phyloP scores from a whole-genome alignment of 2,113 vertebrate genomes.

The Aldabrachelys gigantea region DNA sequence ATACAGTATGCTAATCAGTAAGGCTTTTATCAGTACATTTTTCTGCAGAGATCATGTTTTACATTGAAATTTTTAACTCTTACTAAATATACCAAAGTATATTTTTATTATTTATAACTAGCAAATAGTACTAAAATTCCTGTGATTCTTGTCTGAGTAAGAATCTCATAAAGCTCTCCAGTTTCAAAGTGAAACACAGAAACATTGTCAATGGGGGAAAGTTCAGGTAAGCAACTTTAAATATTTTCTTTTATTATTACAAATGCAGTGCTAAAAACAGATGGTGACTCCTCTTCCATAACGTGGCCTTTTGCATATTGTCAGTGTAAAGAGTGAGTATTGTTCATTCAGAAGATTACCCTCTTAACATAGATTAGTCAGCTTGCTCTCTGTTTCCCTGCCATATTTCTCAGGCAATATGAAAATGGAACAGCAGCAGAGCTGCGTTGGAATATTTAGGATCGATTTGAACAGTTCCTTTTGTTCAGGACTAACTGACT shows the following conservation, averaged over 20 bases:
- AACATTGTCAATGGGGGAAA: conserved; percentile 24
- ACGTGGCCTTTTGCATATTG: not conserved
- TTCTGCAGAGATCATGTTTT: not conserved
- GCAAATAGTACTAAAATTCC: conserved; percentile 38
- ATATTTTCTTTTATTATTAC: conserved; percentile 22
- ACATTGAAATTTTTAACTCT: conserved; percentile 19
- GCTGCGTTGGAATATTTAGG: not conserved
- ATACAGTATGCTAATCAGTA: conserved; percentile 70
- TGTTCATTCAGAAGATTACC: not conserved
- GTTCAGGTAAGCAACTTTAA: conserved; percentile 13
- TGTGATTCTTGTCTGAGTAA: not conserved
- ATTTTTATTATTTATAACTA: conserved; percentile 64
- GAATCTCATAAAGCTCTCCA: conserved; percentile 14
- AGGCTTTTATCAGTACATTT: not conserved
- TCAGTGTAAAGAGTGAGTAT: conserved; percentile 5
- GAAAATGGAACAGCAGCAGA: not conserved
- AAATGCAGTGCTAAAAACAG: not conserved
- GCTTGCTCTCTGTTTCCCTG: not conserved
- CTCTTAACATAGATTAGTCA: not conserved
- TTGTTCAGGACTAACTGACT: not conserved
- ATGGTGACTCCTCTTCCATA: not conserved
- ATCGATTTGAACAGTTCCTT: not conserved
- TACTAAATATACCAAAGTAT: conserved; percentile 26
- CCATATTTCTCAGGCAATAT: not conserved
- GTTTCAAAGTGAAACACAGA: conserved; percentile 33